Base-by-base conservation (phyloP, 1,140 invertebrate genomes). In the Aphelenchoides avenae region DNA sequence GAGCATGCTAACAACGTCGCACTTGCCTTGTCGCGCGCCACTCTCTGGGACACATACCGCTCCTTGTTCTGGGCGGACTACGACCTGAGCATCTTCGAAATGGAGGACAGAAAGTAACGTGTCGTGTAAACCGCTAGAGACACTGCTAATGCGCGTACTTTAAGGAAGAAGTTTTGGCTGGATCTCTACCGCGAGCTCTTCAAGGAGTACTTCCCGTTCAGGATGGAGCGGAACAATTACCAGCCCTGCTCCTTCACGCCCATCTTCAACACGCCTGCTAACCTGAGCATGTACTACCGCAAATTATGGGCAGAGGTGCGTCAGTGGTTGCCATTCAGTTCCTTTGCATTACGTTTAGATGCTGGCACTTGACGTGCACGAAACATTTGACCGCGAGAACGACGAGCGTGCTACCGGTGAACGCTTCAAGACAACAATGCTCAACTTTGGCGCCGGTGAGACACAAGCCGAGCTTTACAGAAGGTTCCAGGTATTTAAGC, bases 211-310 rank as follows among this genome's bases (percentile, higher is more conserved):
- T 75, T 75, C 58, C 72, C 72, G 11, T 74, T 74, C 42, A 52
- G 57, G 15, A 29, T 52, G 20, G 70, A 53, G 20, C 39, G 46
- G 24, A 68, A 62, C 33, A 61, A 75, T 46, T 76, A 76, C 47
- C 70, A 76, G 13, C 72, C 72, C 20, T 76, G 71, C 41, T 75
- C 71, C n/a, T 75, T 75, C 52, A 77, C 59, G 7, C 71, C 72
- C 11, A 72, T 75, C 30, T 75, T 75, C 33, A 68, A 52, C 13
- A 62, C 63, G 29, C 60, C 59, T 36, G 59, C 67, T 29, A 51
- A 58, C 37, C 65, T 71, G 64, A 31, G 56, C 7, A 67, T 75
- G 66, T 76, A 74, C 49, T 75, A 75, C 40, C 29, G 66, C 26
- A 68, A 68, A 51, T 42, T 68, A 20, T 70, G 67, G 66, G 41